phyloP scores from a whole-genome alignment of 2,797 vertebrate genomes.

The Mormyrus hasselquistii region DNA sequence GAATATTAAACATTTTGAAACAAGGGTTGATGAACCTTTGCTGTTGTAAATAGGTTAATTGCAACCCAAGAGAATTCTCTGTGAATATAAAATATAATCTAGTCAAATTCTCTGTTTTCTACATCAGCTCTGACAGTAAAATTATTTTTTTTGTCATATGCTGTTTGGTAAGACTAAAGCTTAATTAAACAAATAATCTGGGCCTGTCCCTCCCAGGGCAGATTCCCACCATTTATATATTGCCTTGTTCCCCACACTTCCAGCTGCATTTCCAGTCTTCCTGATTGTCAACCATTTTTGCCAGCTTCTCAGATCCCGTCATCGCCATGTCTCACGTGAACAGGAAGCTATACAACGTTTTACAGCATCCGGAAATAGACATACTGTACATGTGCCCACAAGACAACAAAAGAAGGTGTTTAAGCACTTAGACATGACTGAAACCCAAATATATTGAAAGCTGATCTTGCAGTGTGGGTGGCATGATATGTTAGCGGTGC shows the following conservation, averaged over 20 bases:
- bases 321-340: not conserved
- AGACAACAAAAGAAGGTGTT: not conserved
- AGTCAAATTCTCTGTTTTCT: not conserved
- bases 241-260: not conserved
- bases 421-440: not conserved
- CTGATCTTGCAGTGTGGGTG: not conserved
- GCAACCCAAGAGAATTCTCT: not conserved
- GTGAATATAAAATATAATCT: not conserved
- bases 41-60: conserved; percentile 5
- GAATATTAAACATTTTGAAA: not conserved
- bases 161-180: not conserved
- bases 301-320: not conserved
- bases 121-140: not conserved
- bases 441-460: not conserved
- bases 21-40: not conserved
- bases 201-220: not conserved
- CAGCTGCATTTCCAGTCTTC: not conserved
- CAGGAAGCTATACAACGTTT: not conserved
- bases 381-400: not conserved
- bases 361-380: not conserved
- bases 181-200: not conserved
- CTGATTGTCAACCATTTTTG: not conserved
- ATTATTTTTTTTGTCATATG: not conserved
- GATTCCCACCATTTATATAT: not conserved
- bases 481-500: not conserved